Conservation (phyloP, 2,888 invertebrate species). For the Agrotis clavis region DNA sequence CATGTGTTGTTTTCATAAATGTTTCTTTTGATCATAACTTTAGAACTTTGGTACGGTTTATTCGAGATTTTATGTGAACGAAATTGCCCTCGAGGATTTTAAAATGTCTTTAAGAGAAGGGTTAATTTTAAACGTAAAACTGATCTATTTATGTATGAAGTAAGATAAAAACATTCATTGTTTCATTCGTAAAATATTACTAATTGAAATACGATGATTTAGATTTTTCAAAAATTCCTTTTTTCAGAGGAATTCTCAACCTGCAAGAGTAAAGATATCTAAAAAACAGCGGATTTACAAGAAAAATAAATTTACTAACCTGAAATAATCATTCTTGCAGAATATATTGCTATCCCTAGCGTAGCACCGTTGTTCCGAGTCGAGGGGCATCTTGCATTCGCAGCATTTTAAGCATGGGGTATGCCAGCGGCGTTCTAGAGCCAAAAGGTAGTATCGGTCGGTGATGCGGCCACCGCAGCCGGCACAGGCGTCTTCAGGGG, state of each 20-base stretch:
- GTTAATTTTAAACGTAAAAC: slow-evolving; percentile 9
- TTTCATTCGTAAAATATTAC: not conserved
- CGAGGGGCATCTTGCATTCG: slow-evolving; percentile 97
- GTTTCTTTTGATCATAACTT: slow-evolving; percentile 57
- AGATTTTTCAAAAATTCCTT: no score
- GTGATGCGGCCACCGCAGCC: slow-evolving; percentile 97
- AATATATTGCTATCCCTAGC: slow-evolving; percentile 98
- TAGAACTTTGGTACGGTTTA: slow-evolving; percentile 38
- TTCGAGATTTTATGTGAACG: slow-evolving; percentile 39
- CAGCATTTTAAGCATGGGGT: slow-evolving; percentile 97
- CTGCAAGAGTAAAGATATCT: not conserved
- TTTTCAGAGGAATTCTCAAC: not conserved
- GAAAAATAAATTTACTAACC: slow-evolving; percentile 92
- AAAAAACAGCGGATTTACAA: not conserved
- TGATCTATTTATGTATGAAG: slow-evolving; percentile 1
- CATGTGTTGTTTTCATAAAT: slow-evolving; percentile 58
- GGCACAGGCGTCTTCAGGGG: slow-evolving; percentile 93
- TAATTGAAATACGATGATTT: no score
- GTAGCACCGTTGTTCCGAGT: slow-evolving; percentile 98
- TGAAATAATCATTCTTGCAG: slow-evolving; percentile 99
- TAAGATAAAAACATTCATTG: not conserved
- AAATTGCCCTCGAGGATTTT: slow-evolving; percentile 31
- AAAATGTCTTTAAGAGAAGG: slow-evolving; percentile 22
- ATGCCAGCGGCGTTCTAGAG: slow-evolving; percentile 98
- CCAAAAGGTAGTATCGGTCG: slow-evolving; percentile 97